Percentiles rank a stretch among this genome's conserved stretches.
These are phyloP conservation scores for Drosophila biarmipes DNA, from an alignment of 1,140 invertebrate genomes.

Conservation along the genomic window DNA sequence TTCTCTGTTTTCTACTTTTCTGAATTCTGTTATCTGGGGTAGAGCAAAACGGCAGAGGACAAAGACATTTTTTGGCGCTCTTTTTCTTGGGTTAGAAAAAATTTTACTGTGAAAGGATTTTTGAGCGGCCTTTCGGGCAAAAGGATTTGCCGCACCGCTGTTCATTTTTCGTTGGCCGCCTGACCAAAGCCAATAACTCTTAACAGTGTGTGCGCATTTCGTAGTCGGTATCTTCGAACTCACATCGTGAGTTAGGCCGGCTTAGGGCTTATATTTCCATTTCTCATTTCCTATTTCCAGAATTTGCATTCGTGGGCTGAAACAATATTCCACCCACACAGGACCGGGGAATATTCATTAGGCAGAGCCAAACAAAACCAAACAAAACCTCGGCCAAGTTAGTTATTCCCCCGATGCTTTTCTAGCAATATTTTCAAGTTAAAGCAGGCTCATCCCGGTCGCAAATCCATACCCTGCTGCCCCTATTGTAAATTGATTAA, in stretches of 20 bases:
- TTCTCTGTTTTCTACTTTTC: slow-evolving; percentile 12
- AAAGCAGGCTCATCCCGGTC: slow-evolving; percentile 72
- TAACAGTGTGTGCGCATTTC: slow-evolving; percentile 65
- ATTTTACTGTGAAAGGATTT: slow-evolving; percentile 74
- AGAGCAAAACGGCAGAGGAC: slow-evolving; percentile 29
- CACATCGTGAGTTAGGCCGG: slow-evolving; percentile 60
- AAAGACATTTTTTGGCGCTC: slow-evolving; percentile 73
- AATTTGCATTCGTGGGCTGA: slow-evolving; percentile 69
- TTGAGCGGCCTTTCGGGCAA: slow-evolving; percentile 52
- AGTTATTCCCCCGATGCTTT: slow-evolving; percentile 54
- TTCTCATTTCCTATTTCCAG: slow-evolving; percentile 42
- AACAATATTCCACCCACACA: slow-evolving; percentile 64
- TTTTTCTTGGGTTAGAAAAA: slow-evolving; percentile 45
- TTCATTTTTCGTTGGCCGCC: slow-evolving; percentile 61
- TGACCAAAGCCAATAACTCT: slow-evolving; percentile 65
- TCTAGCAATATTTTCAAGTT: slow-evolving; percentile 78
- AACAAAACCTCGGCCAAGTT: slow-evolving; percentile 68
- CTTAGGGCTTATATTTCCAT: slow-evolving; percentile 60
- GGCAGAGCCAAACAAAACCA: slow-evolving; percentile 57
- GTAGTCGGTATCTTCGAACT: slow-evolving; percentile 69
- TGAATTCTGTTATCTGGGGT: slow-evolving; percentile 45
- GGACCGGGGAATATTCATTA: slow-evolving; percentile 66
- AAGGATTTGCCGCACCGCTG: slow-evolving; percentile 65
- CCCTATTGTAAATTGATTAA: slow-evolving; percentile 76
- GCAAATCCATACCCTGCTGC: slow-evolving; percentile 27